Base-by-base conservation (phyloP, 1,140 invertebrate species). In the Venustaconcha ellipsiformis region DNA sequence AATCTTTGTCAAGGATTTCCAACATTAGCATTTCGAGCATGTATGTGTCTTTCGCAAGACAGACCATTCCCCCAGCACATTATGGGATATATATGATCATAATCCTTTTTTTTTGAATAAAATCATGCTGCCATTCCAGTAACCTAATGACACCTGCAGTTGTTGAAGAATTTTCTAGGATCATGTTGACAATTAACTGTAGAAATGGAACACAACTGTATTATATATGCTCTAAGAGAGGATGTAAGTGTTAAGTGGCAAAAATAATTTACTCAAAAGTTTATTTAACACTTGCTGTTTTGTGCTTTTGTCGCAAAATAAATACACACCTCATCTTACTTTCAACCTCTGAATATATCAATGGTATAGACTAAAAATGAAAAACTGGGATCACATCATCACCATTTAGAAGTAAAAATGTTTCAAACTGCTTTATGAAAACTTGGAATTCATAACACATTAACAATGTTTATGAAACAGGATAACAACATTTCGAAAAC, bases 91-190 rank as follows among this genome's bases (percentile, higher is more conserved):
- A 18, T 1, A 8, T 55, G 64, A 56, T 57, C 30, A 37, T 23
- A 4, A 13, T n/a, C 15, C 59, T 23, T 26, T 72, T 64, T 72
- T 26, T 1, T n/a, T n/a, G 26, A 26, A 26, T 2, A 26, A 26
- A 26, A 2, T 26, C 26, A 26, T 26, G 26, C 2, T 1, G 26
- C 26, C 26, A 2, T 26, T 26, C 26, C 26, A 26, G 2, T 26
- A 26, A 1, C 26, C 26, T 72, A 20, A 72, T 72, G 12, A 72
- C 71, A 14, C 71, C 71, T 20, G 62, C 62, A 18, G 23, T 57
- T n/a, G 62, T 65, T 15, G 71, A 72, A 26, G 71, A 62, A 26
- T 71, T 71, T 64, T 62, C 70, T 15, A n/a, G 17, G 4, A 71
- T 64, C n/a, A 71, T 12, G 5, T 59, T 59, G 5, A 62, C 63